These are phyloP conservation scores for Sinocyclocheilus rhinocerous DNA, from an alignment of 2,113 vertebrate genomes.

Conservation along the genomic window DNA sequence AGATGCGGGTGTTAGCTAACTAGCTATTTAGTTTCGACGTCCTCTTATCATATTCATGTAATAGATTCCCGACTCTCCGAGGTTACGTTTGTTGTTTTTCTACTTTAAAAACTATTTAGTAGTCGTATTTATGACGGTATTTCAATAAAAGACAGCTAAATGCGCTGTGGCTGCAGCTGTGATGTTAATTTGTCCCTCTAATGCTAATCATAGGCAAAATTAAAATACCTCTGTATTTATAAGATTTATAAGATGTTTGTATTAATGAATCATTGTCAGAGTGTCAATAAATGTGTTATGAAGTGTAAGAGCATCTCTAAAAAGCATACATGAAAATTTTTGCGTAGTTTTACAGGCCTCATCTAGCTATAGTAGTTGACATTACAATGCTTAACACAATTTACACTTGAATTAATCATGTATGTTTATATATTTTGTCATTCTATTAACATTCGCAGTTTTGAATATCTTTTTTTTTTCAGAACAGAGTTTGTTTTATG, in stretches of 20 bases:
- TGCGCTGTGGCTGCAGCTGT: neutral
- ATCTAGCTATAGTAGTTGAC: slow-evolving; percentile 65
- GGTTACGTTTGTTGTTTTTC: neutral
- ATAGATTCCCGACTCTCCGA: neutral
- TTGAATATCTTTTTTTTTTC: neutral
- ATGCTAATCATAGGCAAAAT: neutral
- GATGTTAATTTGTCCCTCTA: neutral
- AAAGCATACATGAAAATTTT: neutral
- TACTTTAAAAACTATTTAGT: neutral
- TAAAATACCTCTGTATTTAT: neutral
- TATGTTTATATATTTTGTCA: neutral
- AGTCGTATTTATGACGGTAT: neutral
- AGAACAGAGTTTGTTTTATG: neutral
- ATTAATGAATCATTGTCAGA: neutral
- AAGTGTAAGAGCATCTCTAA: neutral
- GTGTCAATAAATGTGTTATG: neutral
- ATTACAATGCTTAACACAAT: slow-evolving; percentile 54
- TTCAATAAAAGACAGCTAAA: neutral
- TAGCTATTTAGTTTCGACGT: slow-evolving; percentile 59
- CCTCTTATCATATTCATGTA: neutral
- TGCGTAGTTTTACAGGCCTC: slow-evolving; percentile 66
- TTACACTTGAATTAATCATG: slow-evolving; percentile 45
- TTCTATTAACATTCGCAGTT: neutral
- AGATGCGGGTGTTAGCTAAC: slow-evolving; percentile 45
- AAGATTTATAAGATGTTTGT: neutral